A percentile compares a stretch with the other conserved stretches of the same genome.
These are phyloP conservation scores for Oligia strigilis DNA, from an alignment of 2,888 invertebrate genomes.

Conservation along the genomic window DNA sequence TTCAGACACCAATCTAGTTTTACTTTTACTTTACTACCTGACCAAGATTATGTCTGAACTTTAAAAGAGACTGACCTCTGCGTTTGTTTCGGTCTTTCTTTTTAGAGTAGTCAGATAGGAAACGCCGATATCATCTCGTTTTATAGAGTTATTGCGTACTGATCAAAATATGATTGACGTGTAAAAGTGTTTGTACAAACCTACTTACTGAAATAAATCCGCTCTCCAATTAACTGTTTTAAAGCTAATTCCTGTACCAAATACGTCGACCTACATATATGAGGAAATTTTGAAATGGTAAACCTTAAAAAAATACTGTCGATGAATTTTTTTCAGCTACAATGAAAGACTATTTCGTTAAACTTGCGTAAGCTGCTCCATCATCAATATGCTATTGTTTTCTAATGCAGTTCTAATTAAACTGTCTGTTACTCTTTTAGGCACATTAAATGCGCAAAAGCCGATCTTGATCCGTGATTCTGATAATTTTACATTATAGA, in stretches of 20 bases:
- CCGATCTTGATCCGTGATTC: not conserved
- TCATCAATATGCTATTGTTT: not conserved
- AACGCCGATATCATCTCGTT: not conserved
- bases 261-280: not conserved
- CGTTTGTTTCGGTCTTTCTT: not conserved
- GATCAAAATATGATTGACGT: not conserved
- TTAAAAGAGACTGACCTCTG: not conserved
- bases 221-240: not conserved
- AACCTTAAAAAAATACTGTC: not conserved
- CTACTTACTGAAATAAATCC: not conserved
- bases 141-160: no score
- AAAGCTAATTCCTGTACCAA: not conserved
- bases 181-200: not conserved
- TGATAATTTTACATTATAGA: not conserved
- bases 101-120: not conserved
- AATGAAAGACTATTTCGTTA: not conserved
- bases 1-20: not conserved
- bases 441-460: not conserved
- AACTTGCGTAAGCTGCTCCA: not conserved
- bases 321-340: not conserved
- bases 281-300: not conserved
- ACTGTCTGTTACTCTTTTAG: not conserved
- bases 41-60: not conserved
- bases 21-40: not conserved
- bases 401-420: not conserved